Evolutionary conservation across 2,113 vertebrate genomes (phyloP).

Genomic region (Heloderma charlesbogerti): DNA sequence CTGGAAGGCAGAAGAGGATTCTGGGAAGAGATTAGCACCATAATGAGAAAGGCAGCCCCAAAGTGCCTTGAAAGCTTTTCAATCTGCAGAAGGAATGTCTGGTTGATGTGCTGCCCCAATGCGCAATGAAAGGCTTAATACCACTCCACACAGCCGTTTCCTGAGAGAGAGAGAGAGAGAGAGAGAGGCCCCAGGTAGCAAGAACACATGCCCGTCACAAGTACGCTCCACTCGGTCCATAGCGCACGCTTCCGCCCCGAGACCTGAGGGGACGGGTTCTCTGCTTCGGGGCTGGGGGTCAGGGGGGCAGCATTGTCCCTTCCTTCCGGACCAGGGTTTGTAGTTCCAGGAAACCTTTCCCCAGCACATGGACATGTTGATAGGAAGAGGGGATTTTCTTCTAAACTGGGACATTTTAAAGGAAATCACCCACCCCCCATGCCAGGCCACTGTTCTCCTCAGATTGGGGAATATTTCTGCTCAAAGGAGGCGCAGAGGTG

Average conservation of each 20-base stretch:
- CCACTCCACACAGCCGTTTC: background rate
- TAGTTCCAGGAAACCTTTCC: background rate
- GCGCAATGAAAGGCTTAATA: background rate
- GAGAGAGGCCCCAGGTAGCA: background rate
- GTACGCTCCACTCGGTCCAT: background rate
- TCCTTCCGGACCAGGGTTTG: background rate
- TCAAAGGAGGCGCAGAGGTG: background rate
- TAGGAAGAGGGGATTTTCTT: no score
- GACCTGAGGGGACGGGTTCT: background rate
- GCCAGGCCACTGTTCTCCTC: background rate
- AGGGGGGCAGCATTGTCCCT: no score
- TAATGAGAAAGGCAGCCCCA: background rate
- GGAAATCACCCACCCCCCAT: background rate
- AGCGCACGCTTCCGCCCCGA: background rate
- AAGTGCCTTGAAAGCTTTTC: constrained; percentile 55
- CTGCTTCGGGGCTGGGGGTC: background rate
- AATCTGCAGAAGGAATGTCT: constrained; percentile 35
- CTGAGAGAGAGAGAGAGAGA: background rate
- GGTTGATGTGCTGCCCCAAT: background rate
- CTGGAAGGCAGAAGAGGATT: constrained; percentile 15
- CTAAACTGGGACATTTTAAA: background rate
- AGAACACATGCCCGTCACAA: background rate
- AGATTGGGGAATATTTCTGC: background rate
- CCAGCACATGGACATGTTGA: background rate
- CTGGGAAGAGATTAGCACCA: constrained; percentile 63